phyloP scores from a whole-genome alignment of 2,113 vertebrate genomes.

The Sinocyclocheilus anshuiensis region DNA sequence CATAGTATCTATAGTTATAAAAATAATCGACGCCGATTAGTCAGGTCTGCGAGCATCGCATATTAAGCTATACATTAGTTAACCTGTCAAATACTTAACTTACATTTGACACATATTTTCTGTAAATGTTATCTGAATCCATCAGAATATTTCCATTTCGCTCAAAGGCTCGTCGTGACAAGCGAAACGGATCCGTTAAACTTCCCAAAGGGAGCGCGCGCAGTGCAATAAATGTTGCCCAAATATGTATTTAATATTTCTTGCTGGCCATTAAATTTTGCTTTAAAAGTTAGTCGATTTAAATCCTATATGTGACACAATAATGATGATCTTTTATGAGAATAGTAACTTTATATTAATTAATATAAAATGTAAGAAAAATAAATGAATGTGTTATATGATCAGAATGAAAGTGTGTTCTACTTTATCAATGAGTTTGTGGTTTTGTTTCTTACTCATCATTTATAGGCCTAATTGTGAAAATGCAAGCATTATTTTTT shows the following conservation, averaged over 20 bases:
- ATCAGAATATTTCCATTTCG: background rate
- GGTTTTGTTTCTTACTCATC: background rate
- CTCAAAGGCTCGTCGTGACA: background rate
- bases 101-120: background rate
- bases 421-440: background rate
- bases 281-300: background rate
- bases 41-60: too few species aligned
- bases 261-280: background rate
- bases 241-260: background rate
- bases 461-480: background rate
- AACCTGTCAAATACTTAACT: background rate
- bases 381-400: too few species aligned
- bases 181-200: background rate
- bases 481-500: too few species aligned
- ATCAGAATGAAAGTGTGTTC: too few species aligned
- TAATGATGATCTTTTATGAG: too few species aligned
- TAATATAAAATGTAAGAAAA: too few species aligned
- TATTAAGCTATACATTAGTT: too few species aligned
- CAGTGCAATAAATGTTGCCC: background rate
- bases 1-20: too few species aligned
- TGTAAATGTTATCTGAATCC: background rate
- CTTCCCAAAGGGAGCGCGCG: rapidly evolving
- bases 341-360: too few species aligned
- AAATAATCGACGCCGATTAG: too few species aligned
- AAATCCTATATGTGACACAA: background rate